Percentiles rank a stretch among this genome's conserved stretches.
These are phyloP conservation scores for Hyperoplus immaculatus DNA, from an alignment of 2,797 vertebrate species.

Conservation along the genomic window DNA sequence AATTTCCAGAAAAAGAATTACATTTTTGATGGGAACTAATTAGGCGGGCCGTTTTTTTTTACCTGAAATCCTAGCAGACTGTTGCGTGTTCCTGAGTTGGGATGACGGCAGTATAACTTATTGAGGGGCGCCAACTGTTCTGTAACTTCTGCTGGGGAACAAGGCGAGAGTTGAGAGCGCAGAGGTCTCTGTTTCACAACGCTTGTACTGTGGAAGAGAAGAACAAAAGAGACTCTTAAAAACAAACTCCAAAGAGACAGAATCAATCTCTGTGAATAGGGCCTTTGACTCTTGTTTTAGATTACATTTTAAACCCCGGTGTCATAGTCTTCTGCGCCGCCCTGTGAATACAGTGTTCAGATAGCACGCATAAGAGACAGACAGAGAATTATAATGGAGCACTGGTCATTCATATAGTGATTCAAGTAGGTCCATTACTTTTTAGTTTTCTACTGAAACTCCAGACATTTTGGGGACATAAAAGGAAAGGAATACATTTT, in stretches of 20 bases:
- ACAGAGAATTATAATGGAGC: constrained; percentile 30
- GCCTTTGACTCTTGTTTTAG: constrained; percentile 43
- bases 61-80: constrained; percentile 84
- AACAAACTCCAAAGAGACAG: constrained; percentile 63
- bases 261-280: constrained; percentile 51
- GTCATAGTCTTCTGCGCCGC: constrained; percentile 33
- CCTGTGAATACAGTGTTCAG: constrained; percentile 29
- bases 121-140: constrained; percentile 83
- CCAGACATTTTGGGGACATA: too few relatives aligned
- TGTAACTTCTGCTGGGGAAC: constrained; percentile 74
- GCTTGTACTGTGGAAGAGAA: constrained; percentile 47
- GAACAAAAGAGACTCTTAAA: constrained; percentile 50
- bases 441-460: too few relatives aligned
- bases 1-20: constrained; percentile 86
- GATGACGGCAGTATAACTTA: constrained; percentile 79
- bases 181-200: constrained; percentile 60
- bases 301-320: constrained; percentile 35
- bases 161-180: constrained; percentile 53
- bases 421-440: too few relatives aligned
- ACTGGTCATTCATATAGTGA: too few relatives aligned
- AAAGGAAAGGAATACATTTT: too few relatives aligned
- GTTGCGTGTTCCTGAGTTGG: constrained; percentile 77
- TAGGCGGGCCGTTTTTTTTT: constrained; percentile 75
- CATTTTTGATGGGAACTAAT: constrained; percentile 90
- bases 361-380: constrained; percentile 3